phyloP scores from a whole-genome alignment of 2,797 vertebrate species.

The Kryptolebias ocellatus region DNA sequence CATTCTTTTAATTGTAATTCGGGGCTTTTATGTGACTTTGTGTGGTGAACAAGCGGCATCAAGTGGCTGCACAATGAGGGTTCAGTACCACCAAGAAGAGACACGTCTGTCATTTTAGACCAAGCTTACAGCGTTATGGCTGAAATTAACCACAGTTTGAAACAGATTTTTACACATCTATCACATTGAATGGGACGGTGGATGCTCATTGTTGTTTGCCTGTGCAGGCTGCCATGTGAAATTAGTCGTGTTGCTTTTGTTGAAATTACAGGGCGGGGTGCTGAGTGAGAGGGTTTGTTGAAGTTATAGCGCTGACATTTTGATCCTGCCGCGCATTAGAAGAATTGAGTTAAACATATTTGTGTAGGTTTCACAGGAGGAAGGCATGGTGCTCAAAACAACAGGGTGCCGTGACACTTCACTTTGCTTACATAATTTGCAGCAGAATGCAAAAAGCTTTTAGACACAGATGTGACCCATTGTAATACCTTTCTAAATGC shows the following conservation, averaged over 20 bases:
- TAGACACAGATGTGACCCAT: constrained; percentile 88
- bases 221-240: constrained; percentile 67
- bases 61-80: constrained; percentile 77
- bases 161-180: constrained; percentile 72
- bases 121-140: constrained; percentile 65
- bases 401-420: constrained; percentile 81
- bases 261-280: constrained; percentile 65
- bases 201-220: constrained; percentile 71
- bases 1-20: constrained; percentile 57
- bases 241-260: constrained; percentile 73
- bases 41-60: constrained; percentile 78
- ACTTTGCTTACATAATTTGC: constrained; percentile 87
- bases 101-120: constrained; percentile 72
- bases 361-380: constrained; percentile 81
- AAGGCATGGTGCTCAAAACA: constrained; percentile 80
- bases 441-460: constrained; percentile 87
- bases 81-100: constrained; percentile 71
- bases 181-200: constrained; percentile 64
- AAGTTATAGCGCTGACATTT: constrained; percentile 78
- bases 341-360: constrained; percentile 81
- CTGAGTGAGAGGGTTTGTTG: constrained; percentile 68
- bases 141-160: constrained; percentile 77
- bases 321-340: constrained; percentile 80
- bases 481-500: constrained; percentile 88
- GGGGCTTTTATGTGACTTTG: constrained; percentile 79